Base-by-base conservation (phyloP, 2,113 vertebrate genomes). In the Trinectes maculatus region DNA sequence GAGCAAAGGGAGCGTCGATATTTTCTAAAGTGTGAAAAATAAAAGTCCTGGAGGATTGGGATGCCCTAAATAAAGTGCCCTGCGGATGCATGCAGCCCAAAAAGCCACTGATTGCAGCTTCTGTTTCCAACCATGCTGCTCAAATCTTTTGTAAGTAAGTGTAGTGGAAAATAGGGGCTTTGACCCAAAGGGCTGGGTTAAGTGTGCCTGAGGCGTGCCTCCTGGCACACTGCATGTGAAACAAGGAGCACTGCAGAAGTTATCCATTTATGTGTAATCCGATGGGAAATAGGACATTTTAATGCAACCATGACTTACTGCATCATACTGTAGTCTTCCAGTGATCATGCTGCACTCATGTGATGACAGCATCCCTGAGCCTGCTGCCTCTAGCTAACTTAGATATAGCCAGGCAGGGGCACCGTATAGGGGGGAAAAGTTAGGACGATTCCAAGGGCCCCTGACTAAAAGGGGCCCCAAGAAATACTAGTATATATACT, bases 21-120 rank as follows among this genome's bases (percentile, higher is more conserved):
- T 91, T 89, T 91, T 92, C 81, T 85, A 86, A 89, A 93, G 91
- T 87, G 86, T 75, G 91, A 90, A 92, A 90, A 91, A 77, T 53
- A 36, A 79, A 83, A 86, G 72, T 87, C 84, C 85, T 62, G 65
- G 39, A 84, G 91, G 83, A 85, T 91, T 77, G 70, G 67, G 81
- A 60, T 81, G 88, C 48, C 83, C 90, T 82, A 87, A 59, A 90
- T 91, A 72, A 71, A 75, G 70, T 28, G 63, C 78, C 83, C 85
- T 33, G 76, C 62, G 86, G 88, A 52, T 29, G 47, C 43, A 70
- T 57, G 82, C 76, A 74, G 90, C 86, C 91, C 88, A 85, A 89
- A 91, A 91, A 89, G 77, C 89, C 82, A 67, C 82, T 70, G 86
- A 89, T 88, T 75, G 49, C 55, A 89, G 74, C 70, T 39, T 48